phyloP scores from a whole-genome alignment of 2,888 invertebrate genomes.

The Lamellibrachia satsuma region DNA sequence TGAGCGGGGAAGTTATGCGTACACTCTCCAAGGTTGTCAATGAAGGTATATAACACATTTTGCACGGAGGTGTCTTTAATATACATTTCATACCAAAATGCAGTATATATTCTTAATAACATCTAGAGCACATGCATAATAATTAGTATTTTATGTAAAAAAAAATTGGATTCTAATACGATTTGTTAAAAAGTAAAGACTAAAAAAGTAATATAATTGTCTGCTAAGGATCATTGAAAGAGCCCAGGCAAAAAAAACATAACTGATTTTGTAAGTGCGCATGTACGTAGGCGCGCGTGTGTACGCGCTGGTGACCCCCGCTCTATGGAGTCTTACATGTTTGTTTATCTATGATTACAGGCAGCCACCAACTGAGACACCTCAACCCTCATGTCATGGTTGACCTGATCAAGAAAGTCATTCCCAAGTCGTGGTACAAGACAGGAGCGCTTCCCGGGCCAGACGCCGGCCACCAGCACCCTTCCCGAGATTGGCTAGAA shows the following conservation, averaged over 20 bases:
- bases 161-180: too few relatives aligned
- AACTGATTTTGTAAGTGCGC: too few relatives aligned
- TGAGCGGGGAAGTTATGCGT: constrained; percentile 25
- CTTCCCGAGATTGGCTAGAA: constrained; percentile 36
- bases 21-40: constrained; percentile 36
- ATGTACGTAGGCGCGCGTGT: too few relatives aligned
- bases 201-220: too few relatives aligned
- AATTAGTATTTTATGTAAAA: too few relatives aligned
- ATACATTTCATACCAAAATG: not conserved
- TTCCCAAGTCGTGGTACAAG: not conserved
- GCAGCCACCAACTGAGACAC: constrained; percentile 41
- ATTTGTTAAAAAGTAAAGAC: too few relatives aligned
- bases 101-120: too few relatives aligned
- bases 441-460: not conserved
- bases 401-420: constrained; percentile 31
- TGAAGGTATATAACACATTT: constrained; percentile 40
- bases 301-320: too few relatives aligned
- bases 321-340: not conserved
- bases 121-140: too few relatives aligned
- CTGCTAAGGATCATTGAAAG: too few relatives aligned
- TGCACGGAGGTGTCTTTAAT: too few relatives aligned
- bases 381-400: constrained; percentile 32
- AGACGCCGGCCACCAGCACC: not conserved
- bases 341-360: constrained; percentile 30
- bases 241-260: too few relatives aligned